Evolutionary conservation across 2,888 invertebrate species (phyloP).

Genomic region (Mystacides longicornis): DNA sequence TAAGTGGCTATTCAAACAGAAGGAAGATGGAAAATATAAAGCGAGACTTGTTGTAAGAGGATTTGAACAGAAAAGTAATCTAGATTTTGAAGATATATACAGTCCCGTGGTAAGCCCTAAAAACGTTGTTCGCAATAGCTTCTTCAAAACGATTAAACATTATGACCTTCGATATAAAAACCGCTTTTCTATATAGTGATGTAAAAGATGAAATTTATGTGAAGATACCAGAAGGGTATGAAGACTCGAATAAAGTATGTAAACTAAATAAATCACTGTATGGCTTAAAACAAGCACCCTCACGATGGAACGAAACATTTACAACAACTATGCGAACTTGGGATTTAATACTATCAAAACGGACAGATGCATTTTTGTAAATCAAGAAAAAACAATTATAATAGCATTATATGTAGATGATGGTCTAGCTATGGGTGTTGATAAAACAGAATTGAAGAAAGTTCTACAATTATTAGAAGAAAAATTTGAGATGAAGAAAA

Average conservation of each 20-base stretch:
- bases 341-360: constrained; percentile 1
- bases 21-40: constrained; percentile 2
- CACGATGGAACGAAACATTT: not conserved
- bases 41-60: not conserved
- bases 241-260: not conserved
- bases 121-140: not conserved
- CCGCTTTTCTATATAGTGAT: not conserved
- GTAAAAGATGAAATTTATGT: not conserved
- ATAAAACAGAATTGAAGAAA: constrained; percentile 8
- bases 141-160: not conserved
- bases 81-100: not conserved
- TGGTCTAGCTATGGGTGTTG: not conserved
- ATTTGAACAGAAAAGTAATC: not conserved
- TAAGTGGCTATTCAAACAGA: not conserved
- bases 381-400: not conserved
- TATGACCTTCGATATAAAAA: not conserved
- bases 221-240: not conserved
- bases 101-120: not conserved
- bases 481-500: constrained; percentile 1
- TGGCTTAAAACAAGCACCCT: constrained; percentile 1
- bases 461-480: not conserved
- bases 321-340: not conserved
- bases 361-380: constrained; percentile 1
- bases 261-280: not conserved
- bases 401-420: constrained; percentile 1